Conservation (phyloP, 2,888 invertebrate species). For the Trachelus tabidus region DNA sequence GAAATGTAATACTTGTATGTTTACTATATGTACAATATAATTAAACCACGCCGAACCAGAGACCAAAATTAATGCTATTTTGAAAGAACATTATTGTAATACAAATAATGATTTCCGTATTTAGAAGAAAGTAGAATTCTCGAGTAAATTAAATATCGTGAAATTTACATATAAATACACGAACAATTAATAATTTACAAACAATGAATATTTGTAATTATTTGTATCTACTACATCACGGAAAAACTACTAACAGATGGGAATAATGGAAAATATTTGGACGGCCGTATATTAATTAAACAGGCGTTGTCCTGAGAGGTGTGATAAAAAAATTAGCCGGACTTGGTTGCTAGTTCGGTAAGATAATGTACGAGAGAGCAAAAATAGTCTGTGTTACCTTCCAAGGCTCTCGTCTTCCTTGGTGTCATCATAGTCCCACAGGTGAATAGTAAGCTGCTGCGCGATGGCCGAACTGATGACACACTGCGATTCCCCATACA, state of each 20-base stretch:
- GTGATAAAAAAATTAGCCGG: background rate
- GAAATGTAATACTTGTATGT: background rate
- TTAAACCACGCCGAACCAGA: background rate
- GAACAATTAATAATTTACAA: background rate
- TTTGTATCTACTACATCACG: background rate
- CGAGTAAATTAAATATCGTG: no score
- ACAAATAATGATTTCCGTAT: background rate
- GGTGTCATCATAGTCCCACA: slow-evolving; percentile 89
- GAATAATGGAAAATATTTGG: background rate
- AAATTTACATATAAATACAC: background rate
- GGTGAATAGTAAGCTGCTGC: slow-evolving; percentile 79
- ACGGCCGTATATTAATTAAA: background rate
- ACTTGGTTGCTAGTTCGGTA: background rate
- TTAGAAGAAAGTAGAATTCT: background rate
- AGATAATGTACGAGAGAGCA: background rate
- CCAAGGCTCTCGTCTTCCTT: slow-evolving; percentile 89
- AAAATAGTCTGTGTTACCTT: slow-evolving; percentile 72
- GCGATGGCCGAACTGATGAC: slow-evolving; percentile 70
- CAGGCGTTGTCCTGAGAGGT: background rate
- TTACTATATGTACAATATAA: background rate
- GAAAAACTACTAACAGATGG: background rate
- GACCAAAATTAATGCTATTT: background rate
- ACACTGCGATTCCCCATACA: slow-evolving; percentile 62
- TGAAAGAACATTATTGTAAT: no score
- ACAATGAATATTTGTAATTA: background rate